Evolutionary conservation across 2,888 invertebrate genomes (phyloP).

Genomic region (Pocota personata): DNA sequence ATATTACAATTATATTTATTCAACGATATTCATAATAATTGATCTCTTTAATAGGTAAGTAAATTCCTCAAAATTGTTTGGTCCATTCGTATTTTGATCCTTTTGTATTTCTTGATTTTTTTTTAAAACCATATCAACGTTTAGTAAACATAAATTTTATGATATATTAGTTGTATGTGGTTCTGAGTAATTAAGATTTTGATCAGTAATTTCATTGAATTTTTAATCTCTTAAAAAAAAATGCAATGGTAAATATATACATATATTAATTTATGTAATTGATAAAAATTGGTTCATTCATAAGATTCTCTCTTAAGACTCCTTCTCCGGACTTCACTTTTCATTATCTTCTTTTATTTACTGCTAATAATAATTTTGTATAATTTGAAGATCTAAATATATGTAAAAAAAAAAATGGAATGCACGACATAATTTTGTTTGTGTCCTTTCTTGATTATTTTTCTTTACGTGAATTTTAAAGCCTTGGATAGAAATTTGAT

Average conservation of each 20-base stretch:
- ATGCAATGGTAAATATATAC: slow-evolving; percentile 17
- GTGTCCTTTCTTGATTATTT: neutral
- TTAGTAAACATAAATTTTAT: slow-evolving; percentile 6
- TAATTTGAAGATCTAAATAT: slow-evolving; percentile 5
- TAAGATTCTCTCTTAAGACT: neutral
- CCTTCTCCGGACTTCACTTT: neutral
- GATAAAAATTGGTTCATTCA: slow-evolving; percentile 29
- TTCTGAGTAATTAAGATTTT: neutral
- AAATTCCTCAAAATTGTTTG: slow-evolving; percentile 55
- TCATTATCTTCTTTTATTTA: neutral
- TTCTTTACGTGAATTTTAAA: neutral
- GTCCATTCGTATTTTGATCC: slow-evolving; percentile 55
- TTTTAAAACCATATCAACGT: slow-evolving; percentile 13
- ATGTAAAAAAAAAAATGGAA: slow-evolving; percentile 18
- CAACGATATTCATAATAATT: slow-evolving; percentile 29
- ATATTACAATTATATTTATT: slow-evolving; percentile 26
- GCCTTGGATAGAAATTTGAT: slow-evolving; percentile 9
- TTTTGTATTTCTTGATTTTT: slow-evolving; percentile 21
- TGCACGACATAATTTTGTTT: slow-evolving; percentile 14
- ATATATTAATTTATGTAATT: slow-evolving; percentile 2
- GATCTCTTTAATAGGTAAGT: slow-evolving; percentile 18
- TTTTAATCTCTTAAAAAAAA: neutral
- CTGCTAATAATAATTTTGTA: neutral
- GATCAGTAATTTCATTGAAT: neutral
- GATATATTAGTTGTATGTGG: neutral